A percentile compares a stretch with the other conserved stretches of the same genome.
These are phyloP conservation scores for Amiota communis DNA, from an alignment of 2,888 invertebrate genomes.

Conservation along the genomic window DNA sequence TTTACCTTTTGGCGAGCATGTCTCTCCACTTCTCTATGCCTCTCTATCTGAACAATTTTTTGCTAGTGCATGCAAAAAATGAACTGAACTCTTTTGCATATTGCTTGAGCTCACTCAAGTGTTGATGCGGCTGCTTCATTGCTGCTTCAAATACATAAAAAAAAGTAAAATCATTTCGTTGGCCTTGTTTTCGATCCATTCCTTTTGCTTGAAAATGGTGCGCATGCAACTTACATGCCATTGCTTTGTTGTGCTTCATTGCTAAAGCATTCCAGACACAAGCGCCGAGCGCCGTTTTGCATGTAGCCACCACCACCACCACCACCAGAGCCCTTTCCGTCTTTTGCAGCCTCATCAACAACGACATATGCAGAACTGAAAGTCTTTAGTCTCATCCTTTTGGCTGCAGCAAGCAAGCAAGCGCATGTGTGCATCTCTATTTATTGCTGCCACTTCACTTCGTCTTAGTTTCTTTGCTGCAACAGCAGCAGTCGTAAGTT, in stretches of 20 bases:
- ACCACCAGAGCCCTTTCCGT: not conserved
- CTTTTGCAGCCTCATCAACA: not conserved
- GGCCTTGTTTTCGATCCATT: no score
- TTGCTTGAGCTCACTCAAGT: not conserved
- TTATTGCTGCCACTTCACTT: not conserved
- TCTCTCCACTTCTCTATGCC: not conserved
- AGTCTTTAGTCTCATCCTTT: not conserved
- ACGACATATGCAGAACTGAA: not conserved
- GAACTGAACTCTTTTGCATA: conserved; percentile 55
- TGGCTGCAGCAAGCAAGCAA: not conserved
- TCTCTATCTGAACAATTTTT: conserved; percentile 37
- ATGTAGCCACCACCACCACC: no score
- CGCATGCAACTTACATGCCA: conserved; percentile 54
- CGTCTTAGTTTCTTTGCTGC: not conserved
- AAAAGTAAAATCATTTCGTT: no score
- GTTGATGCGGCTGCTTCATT: not conserved
- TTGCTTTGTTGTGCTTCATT: conserved; percentile 41
- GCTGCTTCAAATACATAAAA: not conserved
- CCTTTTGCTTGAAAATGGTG: conserved; percentile 60
- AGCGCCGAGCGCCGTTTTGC: conserved; percentile 23
- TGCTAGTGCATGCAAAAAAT: no score
- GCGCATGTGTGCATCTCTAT: conserved; percentile 26
- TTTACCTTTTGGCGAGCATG: conserved; percentile 61
- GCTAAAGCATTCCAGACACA: conserved; percentile 32
- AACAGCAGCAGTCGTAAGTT: not conserved